These are phyloP conservation scores for Lycia hirtaria DNA, from an alignment of 2,888 invertebrate species.

Conservation along the genomic window DNA sequence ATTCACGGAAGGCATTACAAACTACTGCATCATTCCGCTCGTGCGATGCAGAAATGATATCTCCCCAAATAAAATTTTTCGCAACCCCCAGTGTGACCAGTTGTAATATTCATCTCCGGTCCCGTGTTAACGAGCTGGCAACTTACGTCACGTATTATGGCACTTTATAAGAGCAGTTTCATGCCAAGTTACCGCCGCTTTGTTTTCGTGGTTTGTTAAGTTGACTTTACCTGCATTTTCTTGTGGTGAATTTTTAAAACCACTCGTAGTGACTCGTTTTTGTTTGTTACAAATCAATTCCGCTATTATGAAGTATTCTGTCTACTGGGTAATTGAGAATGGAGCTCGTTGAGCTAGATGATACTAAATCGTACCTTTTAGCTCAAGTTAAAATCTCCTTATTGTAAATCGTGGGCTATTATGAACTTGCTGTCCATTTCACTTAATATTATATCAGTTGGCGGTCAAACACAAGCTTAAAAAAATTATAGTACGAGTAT, in stretches of 20 bases:
- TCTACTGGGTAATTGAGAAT: too few species aligned
- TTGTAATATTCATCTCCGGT: slow-evolving; percentile 44
- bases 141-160: slow-evolving; percentile 32
- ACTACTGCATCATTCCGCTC: slow-evolving; percentile 23
- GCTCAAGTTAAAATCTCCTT: too few species aligned
- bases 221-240: slow-evolving; percentile 7
- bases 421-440: too few species aligned
- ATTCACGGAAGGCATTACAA: not conserved
- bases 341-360: too few species aligned
- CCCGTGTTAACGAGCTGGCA: slow-evolving; percentile 44
- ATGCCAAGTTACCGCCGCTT: slow-evolving; percentile 22
- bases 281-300: too few species aligned
- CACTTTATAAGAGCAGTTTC: slow-evolving; percentile 25
- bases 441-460: too few species aligned
- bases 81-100: slow-evolving; percentile 16
- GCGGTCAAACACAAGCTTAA: too few species aligned
- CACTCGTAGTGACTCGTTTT: too few species aligned
- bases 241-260: not conserved
- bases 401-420: too few species aligned
- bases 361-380: too few species aligned
- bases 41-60: not conserved
- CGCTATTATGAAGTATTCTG: too few species aligned
- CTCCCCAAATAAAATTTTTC: not conserved
- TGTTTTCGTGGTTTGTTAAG: slow-evolving; percentile 26
- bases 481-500: too few species aligned